These are phyloP conservation scores for Tholera decimalis DNA, from an alignment of 2,888 invertebrate genomes.

Conservation along the genomic window DNA sequence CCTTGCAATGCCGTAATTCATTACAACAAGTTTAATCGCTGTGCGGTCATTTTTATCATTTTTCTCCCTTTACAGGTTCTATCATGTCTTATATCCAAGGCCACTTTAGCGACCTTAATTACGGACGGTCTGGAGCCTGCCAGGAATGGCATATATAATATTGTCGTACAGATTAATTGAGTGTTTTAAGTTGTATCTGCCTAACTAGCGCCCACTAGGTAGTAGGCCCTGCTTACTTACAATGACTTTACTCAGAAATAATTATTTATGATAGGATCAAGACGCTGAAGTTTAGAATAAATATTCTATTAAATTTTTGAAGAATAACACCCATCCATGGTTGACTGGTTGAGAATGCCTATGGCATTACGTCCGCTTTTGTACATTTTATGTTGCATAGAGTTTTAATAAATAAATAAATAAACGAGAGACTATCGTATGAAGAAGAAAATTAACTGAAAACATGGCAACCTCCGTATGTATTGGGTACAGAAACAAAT, in stretches of 20 bases:
- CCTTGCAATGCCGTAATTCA: constrained; percentile 92
- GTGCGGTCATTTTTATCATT: constrained; percentile 86
- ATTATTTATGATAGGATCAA: neutral
- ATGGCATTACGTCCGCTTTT: too few species aligned
- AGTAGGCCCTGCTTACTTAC: neutral
- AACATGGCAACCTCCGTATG: constrained; percentile 52
- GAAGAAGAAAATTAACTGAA: constrained; percentile 16
- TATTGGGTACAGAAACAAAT: constrained; percentile 74
- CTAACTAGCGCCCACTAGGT: constrained; percentile 11
- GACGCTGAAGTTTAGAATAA: constrained; percentile 1
- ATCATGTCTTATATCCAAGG: constrained; percentile 82
- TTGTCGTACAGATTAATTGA: constrained; percentile 70
- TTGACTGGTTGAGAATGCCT: too few species aligned
- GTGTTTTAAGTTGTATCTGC: constrained; percentile 36
- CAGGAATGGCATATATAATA: constrained; percentile 72
- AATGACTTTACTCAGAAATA: constrained; percentile 1
- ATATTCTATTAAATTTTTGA: neutral
- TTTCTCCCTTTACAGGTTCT: constrained; percentile 80
- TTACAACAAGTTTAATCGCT: constrained; percentile 88
- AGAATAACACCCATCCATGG: too few species aligned
- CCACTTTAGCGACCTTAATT: constrained; percentile 85
- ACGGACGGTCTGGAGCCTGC: constrained; percentile 74
- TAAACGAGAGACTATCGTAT: too few species aligned
- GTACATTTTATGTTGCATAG: too few species aligned
- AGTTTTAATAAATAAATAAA: too few species aligned